Conservation (phyloP, 2,113 vertebrate species). For the Pan troglodytes region NHGRI_mPanTro3-v2.1_pri NC_072407.2:82552001-82552500, state of each 20-base stretch:
- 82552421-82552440: background rate
- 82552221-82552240: background rate
- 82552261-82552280: background rate
- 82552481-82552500: background rate
- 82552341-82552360: accelerated
- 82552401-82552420: background rate
- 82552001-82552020: background rate
- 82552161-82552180: background rate
- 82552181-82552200: background rate
- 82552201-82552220: background rate
- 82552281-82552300: background rate
- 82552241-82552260: background rate
- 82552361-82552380: background rate
- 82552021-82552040: background rate
- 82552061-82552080: background rate
- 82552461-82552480: background rate
- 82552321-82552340: background rate
- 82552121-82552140: background rate
- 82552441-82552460: background rate
- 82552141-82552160: background rate
- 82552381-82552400: background rate
- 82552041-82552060: background rate
- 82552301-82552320: accelerated
- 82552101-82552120: background rate
- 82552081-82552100: background rate